A percentile compares a stretch with the other conserved stretches of the same genome.
Evolutionary conservation across 2,797 vertebrate genomes (phyloP).

Genomic region (Harpagifer antarcticus): DNA sequence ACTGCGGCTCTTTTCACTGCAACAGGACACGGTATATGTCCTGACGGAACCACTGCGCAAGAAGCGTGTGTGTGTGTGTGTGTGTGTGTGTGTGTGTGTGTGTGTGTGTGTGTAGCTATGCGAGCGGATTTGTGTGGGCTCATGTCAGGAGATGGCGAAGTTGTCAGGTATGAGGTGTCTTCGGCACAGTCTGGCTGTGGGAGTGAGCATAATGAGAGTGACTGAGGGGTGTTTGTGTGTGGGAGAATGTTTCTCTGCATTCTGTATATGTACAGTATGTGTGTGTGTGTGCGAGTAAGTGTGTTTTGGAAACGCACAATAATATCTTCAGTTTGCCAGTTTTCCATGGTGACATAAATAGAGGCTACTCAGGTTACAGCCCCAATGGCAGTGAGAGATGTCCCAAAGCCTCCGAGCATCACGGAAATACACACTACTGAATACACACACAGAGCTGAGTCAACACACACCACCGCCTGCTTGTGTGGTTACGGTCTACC

Average conservation of each 20-base stretch:
- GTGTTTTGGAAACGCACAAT: slow-evolving; percentile 45
- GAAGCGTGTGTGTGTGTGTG: slow-evolving; percentile 38
- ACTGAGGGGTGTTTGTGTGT: slow-evolving; percentile 75
- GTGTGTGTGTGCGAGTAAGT: slow-evolving; percentile 7
- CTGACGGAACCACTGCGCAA: slow-evolving; percentile 64
- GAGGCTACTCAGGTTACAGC: slow-evolving; percentile 58
- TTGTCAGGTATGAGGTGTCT: slow-evolving; percentile 82
- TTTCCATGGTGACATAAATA: slow-evolving; percentile 35
- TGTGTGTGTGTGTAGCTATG: slow-evolving; percentile 35
- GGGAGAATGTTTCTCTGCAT: slow-evolving; percentile 72
- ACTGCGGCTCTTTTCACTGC: slow-evolving; percentile 33
- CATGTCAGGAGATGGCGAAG: slow-evolving; percentile 75
- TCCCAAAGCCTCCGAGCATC: slow-evolving; percentile 24
- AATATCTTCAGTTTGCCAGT: slow-evolving; percentile 52
- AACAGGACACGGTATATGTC: slow-evolving; percentile 43
- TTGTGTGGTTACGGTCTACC: slow-evolving; percentile 41
- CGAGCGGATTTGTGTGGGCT: slow-evolving; percentile 67
- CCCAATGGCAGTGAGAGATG: slow-evolving; percentile 37
- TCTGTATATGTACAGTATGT: slow-evolving; percentile 40
- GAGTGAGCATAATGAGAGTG: slow-evolving; percentile 80
- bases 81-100: slow-evolving; percentile 49
- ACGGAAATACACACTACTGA: slow-evolving; percentile 18
- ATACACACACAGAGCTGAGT: slow-evolving; percentile 36
- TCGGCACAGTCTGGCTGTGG: slow-evolving; percentile 77
- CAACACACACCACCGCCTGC: slow-evolving; percentile 15